Conservation (phyloP, 2,113 vertebrate species). For the Daboia siamensis region DNA sequence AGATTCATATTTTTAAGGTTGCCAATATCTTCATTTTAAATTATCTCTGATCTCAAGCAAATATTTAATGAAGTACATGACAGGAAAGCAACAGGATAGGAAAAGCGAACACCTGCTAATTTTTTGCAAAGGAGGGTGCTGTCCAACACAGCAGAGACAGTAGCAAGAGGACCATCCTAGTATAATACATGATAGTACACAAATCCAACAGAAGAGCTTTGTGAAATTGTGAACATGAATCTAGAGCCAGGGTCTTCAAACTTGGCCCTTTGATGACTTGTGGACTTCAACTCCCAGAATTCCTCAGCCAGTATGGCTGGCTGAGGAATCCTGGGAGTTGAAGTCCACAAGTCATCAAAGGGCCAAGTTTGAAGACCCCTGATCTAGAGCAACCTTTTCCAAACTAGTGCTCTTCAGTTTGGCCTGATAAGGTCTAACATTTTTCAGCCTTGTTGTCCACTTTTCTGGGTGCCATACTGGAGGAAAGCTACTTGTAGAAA, state of each 20-base stretch:
- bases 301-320: no score
- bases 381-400: neutral
- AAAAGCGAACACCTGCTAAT: neutral
- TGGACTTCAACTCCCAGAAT: no score
- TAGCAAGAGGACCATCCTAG: neutral
- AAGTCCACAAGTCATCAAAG: no score
- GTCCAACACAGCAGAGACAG: neutral
- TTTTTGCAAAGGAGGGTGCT: neutral
- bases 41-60: neutral
- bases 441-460: neutral
- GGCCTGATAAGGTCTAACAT: neutral
- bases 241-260: no score
- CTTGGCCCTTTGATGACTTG: no score
- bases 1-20: neutral
- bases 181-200: neutral
- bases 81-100: neutral
- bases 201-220: neutral
- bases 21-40: neutral
- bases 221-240: neutral
- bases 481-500: neutral
- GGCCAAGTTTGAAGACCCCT: no score
- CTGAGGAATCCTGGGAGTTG: no score
- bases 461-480: neutral
- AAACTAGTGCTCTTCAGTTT: neutral
- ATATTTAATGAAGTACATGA: neutral